Conservation (phyloP, 1,140 invertebrate genomes). For the Colletes gigas region DNA sequence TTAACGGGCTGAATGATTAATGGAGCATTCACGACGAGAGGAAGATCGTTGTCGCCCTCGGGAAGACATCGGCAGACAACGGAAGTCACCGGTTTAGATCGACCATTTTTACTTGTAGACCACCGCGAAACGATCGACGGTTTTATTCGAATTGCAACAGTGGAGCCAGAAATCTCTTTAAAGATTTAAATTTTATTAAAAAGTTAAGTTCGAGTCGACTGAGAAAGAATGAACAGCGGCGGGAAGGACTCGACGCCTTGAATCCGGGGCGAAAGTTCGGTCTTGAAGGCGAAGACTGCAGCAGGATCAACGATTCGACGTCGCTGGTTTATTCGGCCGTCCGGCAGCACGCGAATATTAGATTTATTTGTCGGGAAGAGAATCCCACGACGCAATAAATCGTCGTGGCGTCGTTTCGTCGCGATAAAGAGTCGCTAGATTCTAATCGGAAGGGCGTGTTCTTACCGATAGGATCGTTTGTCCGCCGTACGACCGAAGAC, state of each 20-base stretch:
- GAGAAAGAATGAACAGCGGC: too few relatives aligned
- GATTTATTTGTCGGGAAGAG: conserved; percentile 27
- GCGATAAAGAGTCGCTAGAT: conserved; percentile 46
- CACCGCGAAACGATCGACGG: not conserved
- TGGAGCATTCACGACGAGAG: conserved; percentile 34
- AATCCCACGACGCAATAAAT: conserved; percentile 25
- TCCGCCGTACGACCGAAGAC: conserved; percentile 29
- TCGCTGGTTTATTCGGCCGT: conserved; percentile 3
- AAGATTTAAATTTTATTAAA: too few relatives aligned
- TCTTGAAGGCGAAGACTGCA: too few relatives aligned
- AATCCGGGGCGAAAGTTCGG: too few relatives aligned
- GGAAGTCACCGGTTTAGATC: conserved; percentile 12
- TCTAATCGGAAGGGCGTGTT: conserved; percentile 39
- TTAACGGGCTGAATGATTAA: conserved; percentile 62
- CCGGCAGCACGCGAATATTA: conserved; percentile 13
- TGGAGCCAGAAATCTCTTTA: too few relatives aligned
- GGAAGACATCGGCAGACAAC: conserved; percentile 6
- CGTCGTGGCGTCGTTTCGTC: not conserved
- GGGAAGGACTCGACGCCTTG: too few relatives aligned
- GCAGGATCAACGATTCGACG: too few relatives aligned
- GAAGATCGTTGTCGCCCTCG: conserved; percentile 17
- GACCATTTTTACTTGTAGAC: not conserved
- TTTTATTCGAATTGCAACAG: not conserved
- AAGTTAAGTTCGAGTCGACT: too few relatives aligned
- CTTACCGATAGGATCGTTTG: conserved; percentile 48